Percentiles rank a stretch among this genome's conserved stretches.
These are phyloP conservation scores for Lycorma delicatula DNA, from an alignment of 1,140 invertebrate species.

Conservation along the genomic window DNA sequence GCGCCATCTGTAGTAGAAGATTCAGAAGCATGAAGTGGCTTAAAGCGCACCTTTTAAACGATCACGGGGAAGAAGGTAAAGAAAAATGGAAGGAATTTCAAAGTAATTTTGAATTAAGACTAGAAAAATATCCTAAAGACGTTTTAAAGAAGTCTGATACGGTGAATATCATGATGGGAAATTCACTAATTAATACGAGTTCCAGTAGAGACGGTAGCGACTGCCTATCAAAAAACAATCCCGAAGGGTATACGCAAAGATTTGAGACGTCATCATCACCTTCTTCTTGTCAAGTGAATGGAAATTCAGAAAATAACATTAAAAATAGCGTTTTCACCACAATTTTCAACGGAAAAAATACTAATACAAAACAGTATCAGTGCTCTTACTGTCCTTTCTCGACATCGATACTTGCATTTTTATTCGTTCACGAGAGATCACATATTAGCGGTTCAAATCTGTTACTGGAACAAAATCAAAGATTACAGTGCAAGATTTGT, in stretches of 20 bases:
- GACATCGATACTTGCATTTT: conserved; percentile 77
- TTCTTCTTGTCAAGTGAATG: not conserved
- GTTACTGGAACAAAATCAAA: conserved; percentile 5
- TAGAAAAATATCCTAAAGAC: no score
- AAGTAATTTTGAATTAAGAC: conserved; percentile 8
- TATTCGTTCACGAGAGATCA: conserved; percentile 83
- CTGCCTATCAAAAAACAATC: no score
- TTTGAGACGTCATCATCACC: no score
- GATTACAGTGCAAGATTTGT: conserved; percentile 50
- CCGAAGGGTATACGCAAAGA: no score
- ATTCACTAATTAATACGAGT: no score
- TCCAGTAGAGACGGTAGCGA: no score
- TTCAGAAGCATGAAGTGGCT: conserved; percentile 87
- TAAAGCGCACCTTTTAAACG: conserved; percentile 76
- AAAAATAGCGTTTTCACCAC: conserved; percentile 8
- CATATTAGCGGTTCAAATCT: conserved; percentile 38
- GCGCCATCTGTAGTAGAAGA: conserved; percentile 75
- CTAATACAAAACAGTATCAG: conserved; percentile 55
- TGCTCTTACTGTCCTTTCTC: conserved; percentile 83
- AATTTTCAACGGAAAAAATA: conserved; percentile 5
- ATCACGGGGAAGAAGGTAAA: conserved; percentile 65
- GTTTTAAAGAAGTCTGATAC: no score
- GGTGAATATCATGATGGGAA: no score
- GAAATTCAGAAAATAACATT: conserved; percentile 1
- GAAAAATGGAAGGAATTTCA: conserved; percentile 58